Base-by-base conservation (phyloP, 2,888 invertebrate genomes). In the Drosophila prolongata region DNA sequence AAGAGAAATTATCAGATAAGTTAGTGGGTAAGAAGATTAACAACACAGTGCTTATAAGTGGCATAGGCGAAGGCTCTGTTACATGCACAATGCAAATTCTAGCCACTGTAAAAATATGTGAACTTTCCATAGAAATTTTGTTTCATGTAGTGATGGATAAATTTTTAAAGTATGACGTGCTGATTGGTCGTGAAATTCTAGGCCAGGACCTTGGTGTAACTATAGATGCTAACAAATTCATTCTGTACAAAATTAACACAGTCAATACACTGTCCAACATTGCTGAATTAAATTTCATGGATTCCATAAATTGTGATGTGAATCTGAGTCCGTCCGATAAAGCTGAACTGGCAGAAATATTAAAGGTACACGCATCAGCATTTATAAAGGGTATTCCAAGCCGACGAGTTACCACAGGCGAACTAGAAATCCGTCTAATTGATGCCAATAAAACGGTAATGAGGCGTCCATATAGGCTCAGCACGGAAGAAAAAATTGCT, bases 1-100 rank as follows among this genome's bases (percentile, higher is more conserved):
- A 38, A 38, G 37, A 38, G 37, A 38, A 38, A n/a, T 38, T 38
- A 38, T n/a, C n/a, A n/a, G n/a, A n/a, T n/a, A n/a, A n/a, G n/a
- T n/a, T n/a, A n/a, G n/a, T n/a, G n/a, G n/a, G n/a, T n/a, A 38
- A 38, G 37, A 38, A n/a, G 37, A 13, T 37, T 6, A 37, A 37
- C 13, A 37, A 37, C 13, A 13, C 37, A 37, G 37, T 37, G 37
- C 13, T 37, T 37, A 37, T 35, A 37, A 37, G 37, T 37, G 13
- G 37, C 13, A 37, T 37, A 37, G 37, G 16, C 16, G 42, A 42
- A 16, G 42, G 42, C 16, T 42, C 16, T 42, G 37, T 37, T 13
- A 37, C 13, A 37, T 37, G 37, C 13, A 37, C 37, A 37, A 37
- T 13, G 37, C 37, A 38, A 38, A 38, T 38, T 38, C 6, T 38